Percentiles rank a stretch among this genome's conserved stretches.
phyloP scores from a whole-genome alignment of 2,888 invertebrate genomes.

The Oscheius myriophilus region DNA sequence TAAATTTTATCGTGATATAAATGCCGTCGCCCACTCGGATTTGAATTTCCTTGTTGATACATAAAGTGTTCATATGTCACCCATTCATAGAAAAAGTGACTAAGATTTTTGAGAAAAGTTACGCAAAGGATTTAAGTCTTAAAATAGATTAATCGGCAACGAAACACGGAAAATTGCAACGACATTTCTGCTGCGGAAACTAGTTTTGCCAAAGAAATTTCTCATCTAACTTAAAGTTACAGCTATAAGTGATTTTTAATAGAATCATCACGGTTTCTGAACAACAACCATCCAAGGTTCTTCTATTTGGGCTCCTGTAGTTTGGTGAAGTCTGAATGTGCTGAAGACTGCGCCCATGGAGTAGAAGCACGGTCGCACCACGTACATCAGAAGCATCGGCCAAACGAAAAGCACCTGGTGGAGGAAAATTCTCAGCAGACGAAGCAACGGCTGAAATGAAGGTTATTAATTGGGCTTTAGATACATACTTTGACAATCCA shows the following conservation, averaged over 20 bases:
- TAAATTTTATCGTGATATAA: too few relatives aligned
- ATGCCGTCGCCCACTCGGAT: too few relatives aligned
- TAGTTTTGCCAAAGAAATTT: too few relatives aligned
- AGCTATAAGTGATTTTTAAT: background rate
- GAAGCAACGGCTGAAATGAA: conserved; percentile 35
- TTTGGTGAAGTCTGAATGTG: conserved; percentile 40
- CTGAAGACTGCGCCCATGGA: conserved; percentile 44
- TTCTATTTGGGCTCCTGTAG: conserved; percentile 35
- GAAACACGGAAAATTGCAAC: too few relatives aligned
- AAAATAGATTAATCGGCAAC: too few relatives aligned
- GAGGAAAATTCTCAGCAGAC: conserved; percentile 36
- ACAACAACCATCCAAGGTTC: conserved; percentile 39
- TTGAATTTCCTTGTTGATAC: too few relatives aligned
- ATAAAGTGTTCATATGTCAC: too few relatives aligned
- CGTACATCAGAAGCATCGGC: conserved; percentile 41
- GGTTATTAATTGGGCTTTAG: background rate
- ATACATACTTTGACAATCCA: conserved; percentile 47
- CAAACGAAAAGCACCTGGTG: conserved; percentile 39
- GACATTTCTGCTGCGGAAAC: too few relatives aligned
- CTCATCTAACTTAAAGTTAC: too few relatives aligned
- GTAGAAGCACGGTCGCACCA: conserved; percentile 47
- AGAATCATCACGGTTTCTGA: conserved; percentile 3
- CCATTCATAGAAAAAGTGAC: too few relatives aligned
- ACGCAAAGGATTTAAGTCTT: too few relatives aligned
- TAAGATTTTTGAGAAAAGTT: too few relatives aligned